A percentile compares a stretch with the other conserved stretches of the same genome.
Evolutionary conservation across 2,113 vertebrate species (phyloP).

Genomic region (Podilymbus podiceps): DNA sequence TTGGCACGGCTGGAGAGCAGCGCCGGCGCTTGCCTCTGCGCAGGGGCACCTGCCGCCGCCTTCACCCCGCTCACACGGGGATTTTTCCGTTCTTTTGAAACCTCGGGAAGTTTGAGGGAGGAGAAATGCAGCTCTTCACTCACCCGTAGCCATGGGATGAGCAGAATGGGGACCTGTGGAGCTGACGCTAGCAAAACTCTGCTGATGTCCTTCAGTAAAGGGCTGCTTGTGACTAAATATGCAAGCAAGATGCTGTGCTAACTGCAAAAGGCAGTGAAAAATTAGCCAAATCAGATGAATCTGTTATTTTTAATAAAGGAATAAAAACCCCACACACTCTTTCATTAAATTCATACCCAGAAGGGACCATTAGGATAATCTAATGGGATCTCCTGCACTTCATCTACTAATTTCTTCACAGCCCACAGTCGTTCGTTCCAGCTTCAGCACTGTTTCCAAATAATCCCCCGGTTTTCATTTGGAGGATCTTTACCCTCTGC

Average conservation of each 20-base stretch:
- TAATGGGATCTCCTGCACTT: neutral
- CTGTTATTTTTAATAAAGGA: neutral
- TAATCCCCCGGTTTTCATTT: neutral
- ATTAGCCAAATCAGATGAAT: neutral
- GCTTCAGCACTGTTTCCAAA: neutral
- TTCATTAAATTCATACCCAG: neutral
- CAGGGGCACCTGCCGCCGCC: fast-evolving
- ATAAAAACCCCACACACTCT: neutral
- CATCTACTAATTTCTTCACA: neutral
- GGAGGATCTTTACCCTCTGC: neutral
- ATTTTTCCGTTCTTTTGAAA: neutral
- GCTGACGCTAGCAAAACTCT: neutral
- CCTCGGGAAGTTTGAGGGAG: too few species aligned
- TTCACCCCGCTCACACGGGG: neutral
- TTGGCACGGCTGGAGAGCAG: neutral
- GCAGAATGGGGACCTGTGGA: too few species aligned
- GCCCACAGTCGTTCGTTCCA: neutral
- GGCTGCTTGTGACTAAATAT: neutral
- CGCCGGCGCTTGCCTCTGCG: fast-evolving
- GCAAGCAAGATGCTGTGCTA: neutral
- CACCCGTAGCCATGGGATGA: neutral
- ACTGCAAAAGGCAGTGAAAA: neutral
- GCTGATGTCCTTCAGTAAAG: neutral
- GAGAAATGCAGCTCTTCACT: too few species aligned
- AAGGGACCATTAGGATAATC: neutral